phyloP scores from a whole-genome alignment of 2,113 vertebrate genomes.

The Neodon shergylaensis region DNA sequence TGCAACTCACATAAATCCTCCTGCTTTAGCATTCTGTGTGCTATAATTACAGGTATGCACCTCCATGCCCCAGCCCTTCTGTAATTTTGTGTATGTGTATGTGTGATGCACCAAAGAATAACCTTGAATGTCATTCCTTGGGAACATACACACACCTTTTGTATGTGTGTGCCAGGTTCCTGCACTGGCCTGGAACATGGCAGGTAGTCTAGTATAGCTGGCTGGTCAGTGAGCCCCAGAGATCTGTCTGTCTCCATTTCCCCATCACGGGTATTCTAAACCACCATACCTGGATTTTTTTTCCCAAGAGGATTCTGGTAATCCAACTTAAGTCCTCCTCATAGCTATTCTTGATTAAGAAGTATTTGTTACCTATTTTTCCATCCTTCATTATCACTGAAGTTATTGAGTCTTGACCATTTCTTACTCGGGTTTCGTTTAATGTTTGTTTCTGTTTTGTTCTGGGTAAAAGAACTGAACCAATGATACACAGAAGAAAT shows the following conservation, averaged over 20 bases:
- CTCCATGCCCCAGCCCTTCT: neutral
- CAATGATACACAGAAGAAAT: neutral
- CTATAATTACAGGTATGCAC: neutral
- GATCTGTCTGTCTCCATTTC: neutral
- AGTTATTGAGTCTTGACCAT: neutral
- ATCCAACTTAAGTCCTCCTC: neutral
- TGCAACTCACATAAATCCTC: neutral
- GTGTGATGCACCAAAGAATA: neutral
- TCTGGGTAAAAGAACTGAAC: constrained; percentile 23
- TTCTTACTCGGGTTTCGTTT: neutral
- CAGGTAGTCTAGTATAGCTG: neutral
- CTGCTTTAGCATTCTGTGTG: neutral
- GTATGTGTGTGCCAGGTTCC: neutral
- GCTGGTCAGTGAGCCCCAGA: neutral
- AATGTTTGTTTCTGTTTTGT: neutral
- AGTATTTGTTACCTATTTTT: neutral
- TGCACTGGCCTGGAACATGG: neutral
- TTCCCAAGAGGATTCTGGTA: neutral
- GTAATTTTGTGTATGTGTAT: neutral
- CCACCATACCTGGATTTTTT: neutral
- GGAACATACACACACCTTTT: neutral
- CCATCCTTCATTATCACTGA: neutral
- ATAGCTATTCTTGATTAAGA: constrained; percentile 13
- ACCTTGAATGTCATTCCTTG: neutral
- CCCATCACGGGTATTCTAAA: neutral